Base-by-base conservation (phyloP, 2,113 vertebrate species). In the Felis chaus region DNA sequence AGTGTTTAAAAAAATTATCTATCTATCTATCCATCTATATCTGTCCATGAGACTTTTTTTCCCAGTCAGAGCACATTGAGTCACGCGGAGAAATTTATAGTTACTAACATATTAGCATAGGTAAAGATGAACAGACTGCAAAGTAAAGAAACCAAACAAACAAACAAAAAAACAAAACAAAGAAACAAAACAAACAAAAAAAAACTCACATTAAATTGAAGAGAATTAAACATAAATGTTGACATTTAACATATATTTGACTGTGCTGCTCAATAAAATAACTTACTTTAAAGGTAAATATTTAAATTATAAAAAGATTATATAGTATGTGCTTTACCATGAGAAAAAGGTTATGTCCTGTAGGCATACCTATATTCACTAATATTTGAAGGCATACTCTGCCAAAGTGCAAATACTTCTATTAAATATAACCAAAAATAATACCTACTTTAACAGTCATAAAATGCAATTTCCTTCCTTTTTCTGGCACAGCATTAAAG, bases 391-490 rank as follows among this genome's bases (percentile, higher is more conserved):
- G 69, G n/a, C 31, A 71, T 19, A 83, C 14, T 82, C 94, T 53
- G 31, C 33, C 48, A 96, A 96, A 91, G 69, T 93, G 10, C 80
- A 98, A 98, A 94, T 82, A 31, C 12, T 95, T 92, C 78, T 78
- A 89, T 79, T 86, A 95, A 95, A 66, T 7, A 65, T 29, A 96
- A 82, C n/a, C 33, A 88, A 85, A 97, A 96, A 78, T 95, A 97
- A 93, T 73, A 93, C 19, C 8, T 6, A 94, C 14, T 71, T 81
- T 85, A 95, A 92, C 27, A 96, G 23, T 71, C 16, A 89, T 16
- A 94, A 96, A 96, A 73, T 57, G 1, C 23, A 79, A 94, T 61
- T 61, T 83, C 69, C 36, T 87, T 82, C 6, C 21, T 25, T 91
- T 80, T 87, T 50, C 41, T 66, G 29, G 41, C 1, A 95, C 2